Evolutionary conservation across 2,888 invertebrate genomes (phyloP), one percentile per base, ranked within the genome.

Genomic region (Morpho deidamia): DNA sequence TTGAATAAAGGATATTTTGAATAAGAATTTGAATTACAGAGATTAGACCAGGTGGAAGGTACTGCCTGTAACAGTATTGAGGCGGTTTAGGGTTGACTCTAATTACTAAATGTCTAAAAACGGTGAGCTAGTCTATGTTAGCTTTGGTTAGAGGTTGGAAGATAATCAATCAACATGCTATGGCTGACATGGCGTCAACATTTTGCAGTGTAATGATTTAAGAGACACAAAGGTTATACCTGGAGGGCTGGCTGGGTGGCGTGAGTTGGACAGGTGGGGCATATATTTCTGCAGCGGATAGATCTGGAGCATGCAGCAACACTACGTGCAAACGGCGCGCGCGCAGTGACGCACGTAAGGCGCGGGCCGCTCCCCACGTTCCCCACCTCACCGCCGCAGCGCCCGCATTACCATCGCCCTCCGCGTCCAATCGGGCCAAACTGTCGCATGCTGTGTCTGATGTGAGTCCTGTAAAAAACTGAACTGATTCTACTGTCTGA

Each of bases 291-390:
- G 92, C 91, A 0, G 93, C 92, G 44, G 92, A 84, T 53, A 94
- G 80, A 55, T 93, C 93, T 7, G 93, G 92, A 8, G 95, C 94
- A 74, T 95, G 94, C 59, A 96, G 83, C 55, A 95, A 91, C 42
- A 96, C 91, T 35, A 96, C 95, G 71, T 92, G 93, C 54, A 96
- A 92, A 9, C 94, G 93, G 58, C 93, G 91, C 4, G 94, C 92
- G 51, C 92, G 92, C 60, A 95, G 81, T 64, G 95, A 93, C 42
- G 92, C 89, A 35, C 94, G 90, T 58, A 96, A 78, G 7, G 95
- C 95, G 35, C 93, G 92, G 57, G 94, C 94, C 7, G 95, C 95
- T 53, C 95, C 95, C 82, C 95, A 95, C 11, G 95, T 95, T 7
- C 95, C 95, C 78, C 94, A 94, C 38, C 94, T 91, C 0, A 92